Evolutionary conservation across 2,888 invertebrate genomes (phyloP).

Genomic region (Aphidius colemani): DNA sequence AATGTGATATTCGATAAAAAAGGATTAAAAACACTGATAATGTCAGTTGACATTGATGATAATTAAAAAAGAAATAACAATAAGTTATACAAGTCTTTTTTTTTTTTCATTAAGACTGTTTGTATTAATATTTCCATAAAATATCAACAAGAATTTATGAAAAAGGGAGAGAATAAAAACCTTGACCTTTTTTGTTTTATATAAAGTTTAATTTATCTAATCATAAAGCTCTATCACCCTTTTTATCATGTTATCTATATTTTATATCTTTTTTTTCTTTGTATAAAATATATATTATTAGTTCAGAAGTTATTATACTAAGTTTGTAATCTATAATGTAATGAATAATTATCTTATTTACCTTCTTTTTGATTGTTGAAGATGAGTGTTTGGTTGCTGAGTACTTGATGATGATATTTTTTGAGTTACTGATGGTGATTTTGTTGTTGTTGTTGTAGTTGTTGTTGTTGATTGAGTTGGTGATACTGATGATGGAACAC

Average conservation of each 20-base stretch:
- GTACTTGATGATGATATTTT: slow-evolving; percentile 24
- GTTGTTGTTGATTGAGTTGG: slow-evolving; percentile 29
- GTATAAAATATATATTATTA: no score
- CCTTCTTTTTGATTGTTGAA: slow-evolving; percentile 37
- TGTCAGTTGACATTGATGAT: no score
- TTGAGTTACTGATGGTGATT: slow-evolving; percentile 27
- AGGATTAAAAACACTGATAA: no score
- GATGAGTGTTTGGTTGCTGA: slow-evolving; percentile 31
- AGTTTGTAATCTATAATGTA: not conserved
- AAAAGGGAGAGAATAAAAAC: no score
- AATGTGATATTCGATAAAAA: not conserved
- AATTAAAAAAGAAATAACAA: not conserved
- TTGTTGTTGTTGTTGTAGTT: slow-evolving; percentile 36
- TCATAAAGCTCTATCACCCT: not conserved
- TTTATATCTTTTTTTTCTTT: not conserved
- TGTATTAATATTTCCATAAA: slow-evolving; percentile 1
- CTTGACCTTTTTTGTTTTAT: no score
- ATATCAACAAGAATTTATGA: not conserved
- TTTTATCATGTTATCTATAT: no score
- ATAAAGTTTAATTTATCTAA: no score
- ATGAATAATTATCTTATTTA: slow-evolving; percentile 24
- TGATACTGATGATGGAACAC: slow-evolving; percentile 35
- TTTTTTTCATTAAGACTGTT: not conserved
- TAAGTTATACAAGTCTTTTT: not conserved
- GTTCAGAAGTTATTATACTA: no score